These are phyloP conservation scores for Solea senegalensis DNA, from an alignment of 2,113 vertebrate species.

Conservation along the genomic window DNA sequence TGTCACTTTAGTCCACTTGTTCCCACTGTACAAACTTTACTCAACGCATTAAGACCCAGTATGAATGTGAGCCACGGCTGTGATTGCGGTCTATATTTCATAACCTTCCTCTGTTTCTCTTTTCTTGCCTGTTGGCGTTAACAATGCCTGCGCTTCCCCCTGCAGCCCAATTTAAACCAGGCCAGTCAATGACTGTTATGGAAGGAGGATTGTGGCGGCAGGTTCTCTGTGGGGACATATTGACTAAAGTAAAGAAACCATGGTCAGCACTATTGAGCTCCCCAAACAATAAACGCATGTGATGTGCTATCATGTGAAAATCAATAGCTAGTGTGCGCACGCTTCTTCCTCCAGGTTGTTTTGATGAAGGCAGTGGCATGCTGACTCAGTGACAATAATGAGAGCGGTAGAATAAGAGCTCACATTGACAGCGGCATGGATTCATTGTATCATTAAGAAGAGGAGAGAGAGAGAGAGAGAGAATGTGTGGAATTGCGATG, in stretches of 20 bases:
- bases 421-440: neutral
- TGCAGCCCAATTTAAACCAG: conserved; percentile 13
- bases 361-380: neutral
- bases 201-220: neutral
- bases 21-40: neutral
- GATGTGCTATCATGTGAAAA: conserved; percentile 27
- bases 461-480: neutral
- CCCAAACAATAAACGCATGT: conserved; percentile 28
- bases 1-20: too few species aligned
- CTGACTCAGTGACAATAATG: conserved; percentile 2
- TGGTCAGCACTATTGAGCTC: conserved; percentile 15
- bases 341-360: neutral
- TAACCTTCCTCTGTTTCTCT: neutral
- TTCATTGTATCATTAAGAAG: neutral
- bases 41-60: neutral
- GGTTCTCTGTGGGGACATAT: conserved; percentile 3
- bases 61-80: neutral
- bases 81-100: neutral
- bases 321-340: neutral
- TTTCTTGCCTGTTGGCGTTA: neutral
- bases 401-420: neutral
- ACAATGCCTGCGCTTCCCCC: conserved; percentile 6
- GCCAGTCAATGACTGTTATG: conserved; percentile 11
- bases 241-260: conserved; percentile 19
- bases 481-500: neutral